Conservation (phyloP, 2,888 invertebrate genomes). For the Gryllus longicercus region DNA sequence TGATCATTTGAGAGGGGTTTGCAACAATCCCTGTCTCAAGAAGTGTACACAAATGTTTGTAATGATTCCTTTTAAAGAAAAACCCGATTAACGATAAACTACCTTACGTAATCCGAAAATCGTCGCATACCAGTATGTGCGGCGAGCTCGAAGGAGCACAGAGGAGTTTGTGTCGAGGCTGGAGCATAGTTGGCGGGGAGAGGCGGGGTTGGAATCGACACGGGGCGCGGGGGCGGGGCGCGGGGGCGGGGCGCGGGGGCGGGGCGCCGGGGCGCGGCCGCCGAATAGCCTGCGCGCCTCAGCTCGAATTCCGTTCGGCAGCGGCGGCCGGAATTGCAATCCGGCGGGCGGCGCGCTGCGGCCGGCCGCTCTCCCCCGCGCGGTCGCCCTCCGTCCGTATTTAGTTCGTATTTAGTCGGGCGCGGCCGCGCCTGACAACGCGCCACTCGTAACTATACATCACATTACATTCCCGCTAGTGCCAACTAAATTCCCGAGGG, state of each 20-base stretch:
- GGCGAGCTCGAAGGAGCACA: too few species aligned
- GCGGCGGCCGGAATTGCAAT: slow-evolving; percentile 17
- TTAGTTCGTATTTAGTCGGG: slow-evolving; percentile 17
- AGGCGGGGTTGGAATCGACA: background rate
- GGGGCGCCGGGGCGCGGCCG: background rate
- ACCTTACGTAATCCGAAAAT: too few species aligned
- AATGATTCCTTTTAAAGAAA: too few species aligned
- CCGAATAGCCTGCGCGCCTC: background rate
- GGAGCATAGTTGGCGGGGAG: background rate
- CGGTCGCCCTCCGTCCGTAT: background rate
- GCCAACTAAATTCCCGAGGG: slow-evolving; percentile 8
- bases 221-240: background rate
- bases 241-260: background rate
- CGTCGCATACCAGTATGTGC: too few species aligned
- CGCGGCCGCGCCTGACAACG: background rate
- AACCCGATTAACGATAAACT: too few species aligned
- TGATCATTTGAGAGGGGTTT: too few species aligned
- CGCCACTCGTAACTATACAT: slow-evolving; percentile 17
- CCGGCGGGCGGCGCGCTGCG: background rate
- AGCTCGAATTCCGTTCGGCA: slow-evolving; percentile 8
- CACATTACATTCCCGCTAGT: slow-evolving; percentile 17
- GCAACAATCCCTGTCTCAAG: too few species aligned
- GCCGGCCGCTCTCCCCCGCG: background rate
- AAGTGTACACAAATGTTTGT: too few species aligned
- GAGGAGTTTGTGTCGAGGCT: too few species aligned